Evolutionary conservation across 2,113 vertebrate species (phyloP).

Genomic region (Pelecanus crispus): DNA sequence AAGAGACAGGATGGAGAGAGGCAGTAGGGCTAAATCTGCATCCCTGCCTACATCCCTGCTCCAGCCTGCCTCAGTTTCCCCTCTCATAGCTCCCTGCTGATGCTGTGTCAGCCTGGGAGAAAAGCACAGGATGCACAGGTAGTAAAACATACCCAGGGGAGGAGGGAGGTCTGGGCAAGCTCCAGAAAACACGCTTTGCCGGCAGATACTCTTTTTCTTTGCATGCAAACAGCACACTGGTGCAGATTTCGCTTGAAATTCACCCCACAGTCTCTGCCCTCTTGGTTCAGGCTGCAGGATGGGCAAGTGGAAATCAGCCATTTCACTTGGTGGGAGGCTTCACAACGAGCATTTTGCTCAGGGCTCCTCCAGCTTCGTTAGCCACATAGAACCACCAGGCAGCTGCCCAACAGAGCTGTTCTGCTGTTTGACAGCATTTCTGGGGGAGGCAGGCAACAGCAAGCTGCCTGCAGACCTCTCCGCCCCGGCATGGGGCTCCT

Average conservation of each 20-base stretch:
- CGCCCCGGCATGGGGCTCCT: background rate
- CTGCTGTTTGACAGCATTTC: background rate
- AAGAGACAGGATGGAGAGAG: background rate
- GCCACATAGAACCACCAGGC: background rate
- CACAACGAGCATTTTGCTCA: background rate
- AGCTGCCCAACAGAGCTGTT: background rate
- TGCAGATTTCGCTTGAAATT: background rate
- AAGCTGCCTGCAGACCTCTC: background rate
- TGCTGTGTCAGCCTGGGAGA: background rate
- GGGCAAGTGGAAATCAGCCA: background rate
- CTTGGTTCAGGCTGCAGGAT: background rate
- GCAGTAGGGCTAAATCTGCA: background rate
- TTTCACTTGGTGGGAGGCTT: background rate
- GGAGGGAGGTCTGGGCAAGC: background rate
- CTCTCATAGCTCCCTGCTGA: background rate
- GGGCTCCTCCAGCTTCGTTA: background rate
- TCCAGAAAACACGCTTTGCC: background rate
- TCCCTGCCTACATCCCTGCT: background rate
- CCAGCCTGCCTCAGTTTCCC: background rate
- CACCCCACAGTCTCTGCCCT: fast-evolving
- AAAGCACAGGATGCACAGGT: fast-evolving
- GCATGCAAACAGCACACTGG: background rate
- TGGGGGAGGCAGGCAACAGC: background rate
- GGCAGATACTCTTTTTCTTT: background rate
- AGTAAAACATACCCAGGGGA: background rate